Evolutionary conservation across 2,797 vertebrate species (phyloP).

Genomic region (Pipistrellus nathusii): DNA sequence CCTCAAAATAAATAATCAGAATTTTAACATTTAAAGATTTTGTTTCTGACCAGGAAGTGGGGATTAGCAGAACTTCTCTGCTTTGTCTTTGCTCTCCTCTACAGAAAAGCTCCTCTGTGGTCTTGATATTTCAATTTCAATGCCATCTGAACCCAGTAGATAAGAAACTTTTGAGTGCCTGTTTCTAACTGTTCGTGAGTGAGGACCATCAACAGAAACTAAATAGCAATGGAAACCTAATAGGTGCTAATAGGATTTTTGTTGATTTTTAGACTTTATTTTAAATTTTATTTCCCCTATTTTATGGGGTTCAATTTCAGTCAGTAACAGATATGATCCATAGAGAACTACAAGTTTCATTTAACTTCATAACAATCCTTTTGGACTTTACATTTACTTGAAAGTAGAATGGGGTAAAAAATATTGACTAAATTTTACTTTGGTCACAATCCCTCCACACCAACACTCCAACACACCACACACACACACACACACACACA

Average conservation of each 20-base stretch:
- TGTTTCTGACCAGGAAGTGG: constrained; percentile 46
- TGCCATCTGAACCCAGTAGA: constrained; percentile 45
- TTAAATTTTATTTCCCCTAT: constrained; percentile 57
- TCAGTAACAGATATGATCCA: not conserved
- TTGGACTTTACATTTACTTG: constrained; percentile 53
- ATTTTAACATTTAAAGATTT: constrained; percentile 44
- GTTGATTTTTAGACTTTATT: constrained; percentile 28
- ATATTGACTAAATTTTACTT: constrained; percentile 45
- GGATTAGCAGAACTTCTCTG: constrained; percentile 43
- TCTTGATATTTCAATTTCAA: constrained; percentile 66
- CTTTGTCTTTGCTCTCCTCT: not conserved
- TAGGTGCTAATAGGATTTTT: not conserved
- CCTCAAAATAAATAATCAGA: constrained; percentile 49
- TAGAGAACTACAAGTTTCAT: constrained; percentile 1
- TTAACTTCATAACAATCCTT: constrained; percentile 16
- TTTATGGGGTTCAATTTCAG: not conserved
- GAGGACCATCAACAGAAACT: not conserved
- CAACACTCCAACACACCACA: not conserved
- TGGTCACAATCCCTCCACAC: not conserved
- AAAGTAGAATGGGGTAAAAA: constrained; percentile 46
- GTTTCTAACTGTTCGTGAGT: constrained; percentile 34
- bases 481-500: constrained; percentile 1
- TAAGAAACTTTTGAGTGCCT: constrained; percentile 32
- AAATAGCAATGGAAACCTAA: constrained; percentile 46
- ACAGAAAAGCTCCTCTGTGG: constrained; percentile 13